phyloP scores from a whole-genome alignment of 2,888 invertebrate genomes.

The Protodeltote pygarga region DNA sequence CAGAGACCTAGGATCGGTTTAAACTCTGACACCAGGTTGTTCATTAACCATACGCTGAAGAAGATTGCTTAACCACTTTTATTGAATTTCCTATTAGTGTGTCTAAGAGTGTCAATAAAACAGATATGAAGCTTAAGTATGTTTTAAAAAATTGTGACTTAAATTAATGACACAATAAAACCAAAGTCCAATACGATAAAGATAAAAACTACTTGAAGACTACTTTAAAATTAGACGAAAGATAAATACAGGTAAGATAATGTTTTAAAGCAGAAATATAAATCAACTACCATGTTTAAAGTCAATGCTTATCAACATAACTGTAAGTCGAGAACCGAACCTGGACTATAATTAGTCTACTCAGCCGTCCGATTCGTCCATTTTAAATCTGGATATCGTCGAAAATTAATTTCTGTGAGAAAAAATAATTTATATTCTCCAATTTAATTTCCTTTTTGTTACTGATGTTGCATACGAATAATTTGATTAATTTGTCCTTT shows the following conservation, averaged over 20 bases:
- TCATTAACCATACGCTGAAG: no score
- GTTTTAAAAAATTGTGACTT: no score
- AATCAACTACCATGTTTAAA: conserved; percentile 30
- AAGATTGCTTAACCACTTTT: no score
- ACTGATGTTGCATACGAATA: conserved; percentile 4
- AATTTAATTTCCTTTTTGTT: conserved; percentile 22
- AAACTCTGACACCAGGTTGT: no score
- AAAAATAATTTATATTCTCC: conserved; percentile 42
- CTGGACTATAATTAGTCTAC: conserved; percentile 52
- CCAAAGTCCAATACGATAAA: conserved; percentile 28
- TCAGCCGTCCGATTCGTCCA: conserved; percentile 50
- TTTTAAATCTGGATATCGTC: conserved; percentile 50
- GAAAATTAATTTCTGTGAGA: conserved; percentile 36
- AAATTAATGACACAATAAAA: conserved; percentile 29
- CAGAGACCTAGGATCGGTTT: no score
- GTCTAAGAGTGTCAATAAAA: no score
- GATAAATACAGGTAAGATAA: conserved; percentile 33
- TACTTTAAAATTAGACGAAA: conserved; percentile 29
- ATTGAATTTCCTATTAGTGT: no score
- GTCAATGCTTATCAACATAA: conserved; percentile 29
- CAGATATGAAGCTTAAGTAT: no score
- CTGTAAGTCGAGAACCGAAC: conserved; percentile 33
- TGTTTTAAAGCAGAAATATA: conserved; percentile 40
- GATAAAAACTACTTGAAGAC: conserved; percentile 35
- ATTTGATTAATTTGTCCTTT: conserved; percentile 5